Conservation (phyloP, 2,888 invertebrate species). For the Camptogramma bilineatum region DNA sequence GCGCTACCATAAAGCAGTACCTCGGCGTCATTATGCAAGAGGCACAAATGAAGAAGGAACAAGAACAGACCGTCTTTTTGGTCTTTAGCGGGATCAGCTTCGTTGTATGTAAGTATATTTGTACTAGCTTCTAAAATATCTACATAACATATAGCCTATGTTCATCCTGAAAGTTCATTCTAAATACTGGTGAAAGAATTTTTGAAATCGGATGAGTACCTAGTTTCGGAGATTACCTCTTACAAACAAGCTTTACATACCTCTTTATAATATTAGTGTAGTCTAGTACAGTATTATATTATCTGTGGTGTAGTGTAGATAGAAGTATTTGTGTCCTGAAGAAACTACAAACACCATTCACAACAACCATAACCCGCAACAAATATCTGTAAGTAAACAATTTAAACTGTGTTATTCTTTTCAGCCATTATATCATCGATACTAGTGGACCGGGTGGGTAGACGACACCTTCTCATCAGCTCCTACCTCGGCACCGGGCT, state of each 20-base stretch:
- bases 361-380: too few relatives aligned
- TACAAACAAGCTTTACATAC: too few relatives aligned
- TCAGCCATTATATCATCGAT: conserved; percentile 58
- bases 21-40: conserved; percentile 54
- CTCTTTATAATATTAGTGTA: too few relatives aligned
- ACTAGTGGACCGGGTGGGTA: conserved; percentile 61
- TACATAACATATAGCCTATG: too few relatives aligned
- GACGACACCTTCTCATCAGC: conserved; percentile 69
- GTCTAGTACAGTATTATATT: neutral
- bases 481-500: conserved; percentile 61
- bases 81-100: conserved; percentile 55
- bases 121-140: neutral
- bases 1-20: conserved; percentile 53
- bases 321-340: too few relatives aligned
- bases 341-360: too few relatives aligned
- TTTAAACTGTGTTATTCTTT: conserved; percentile 32
- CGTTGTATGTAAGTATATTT: conserved; percentile 52
- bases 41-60: conserved; percentile 45
- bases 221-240: too few relatives aligned
- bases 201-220: too few relatives aligned
- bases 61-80: conserved; percentile 47
- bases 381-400: neutral
- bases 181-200: too few relatives aligned
- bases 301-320: too few relatives aligned
- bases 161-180: too few relatives aligned